Percentiles rank a stretch among this genome's conserved stretches.
These are phyloP conservation scores for Xestia xanthographa DNA, from an alignment of 2,888 invertebrate genomes.

Conservation along the genomic window DNA sequence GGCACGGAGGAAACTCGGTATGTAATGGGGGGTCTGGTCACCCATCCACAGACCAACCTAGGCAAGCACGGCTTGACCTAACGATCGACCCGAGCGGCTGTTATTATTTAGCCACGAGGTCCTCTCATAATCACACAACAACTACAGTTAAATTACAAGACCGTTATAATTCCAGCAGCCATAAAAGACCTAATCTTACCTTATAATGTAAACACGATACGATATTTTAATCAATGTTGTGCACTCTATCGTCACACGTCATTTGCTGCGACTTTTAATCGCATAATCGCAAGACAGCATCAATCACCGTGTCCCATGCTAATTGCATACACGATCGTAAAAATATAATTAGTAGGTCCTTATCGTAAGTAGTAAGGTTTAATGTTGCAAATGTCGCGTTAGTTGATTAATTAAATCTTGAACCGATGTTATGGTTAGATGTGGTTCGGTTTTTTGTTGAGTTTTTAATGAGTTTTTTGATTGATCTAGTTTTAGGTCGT, in stretches of 20 bases:
- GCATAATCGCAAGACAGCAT: conserved; percentile 59
- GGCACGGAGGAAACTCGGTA: too few relatives aligned
- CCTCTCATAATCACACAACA: conserved; percentile 2
- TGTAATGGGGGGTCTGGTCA: too few relatives aligned
- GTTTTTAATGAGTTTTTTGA: not conserved
- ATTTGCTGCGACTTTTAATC: conserved; percentile 77
- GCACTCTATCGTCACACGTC: conserved; percentile 76
- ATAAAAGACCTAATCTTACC: conserved; percentile 44
- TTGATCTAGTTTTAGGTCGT: not conserved
- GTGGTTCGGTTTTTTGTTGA: conserved; percentile 8
- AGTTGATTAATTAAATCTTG: conserved; percentile 77
- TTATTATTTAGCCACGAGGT: too few relatives aligned
- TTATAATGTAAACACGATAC: conserved; percentile 46
- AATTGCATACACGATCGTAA: conserved; percentile 85
- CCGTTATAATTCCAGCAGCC: conserved; percentile 32
- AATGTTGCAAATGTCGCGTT: conserved; percentile 80
- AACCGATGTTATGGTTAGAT: conserved; percentile 39
- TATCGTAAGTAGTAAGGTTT: conserved; percentile 80
- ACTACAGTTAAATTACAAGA: conserved; percentile 12
- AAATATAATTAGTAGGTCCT: conserved; percentile 83
- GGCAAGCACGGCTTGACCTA: too few relatives aligned
- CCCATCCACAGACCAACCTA: too few relatives aligned
- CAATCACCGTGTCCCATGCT: conserved; percentile 78
- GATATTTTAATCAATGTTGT: conserved; percentile 76
- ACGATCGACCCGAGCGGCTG: too few relatives aligned